Evolutionary conservation across 1,140 invertebrate species (phyloP), one percentile per base, ranked within the genome.

Genomic region (Zaprionus camerounensis): DNA sequence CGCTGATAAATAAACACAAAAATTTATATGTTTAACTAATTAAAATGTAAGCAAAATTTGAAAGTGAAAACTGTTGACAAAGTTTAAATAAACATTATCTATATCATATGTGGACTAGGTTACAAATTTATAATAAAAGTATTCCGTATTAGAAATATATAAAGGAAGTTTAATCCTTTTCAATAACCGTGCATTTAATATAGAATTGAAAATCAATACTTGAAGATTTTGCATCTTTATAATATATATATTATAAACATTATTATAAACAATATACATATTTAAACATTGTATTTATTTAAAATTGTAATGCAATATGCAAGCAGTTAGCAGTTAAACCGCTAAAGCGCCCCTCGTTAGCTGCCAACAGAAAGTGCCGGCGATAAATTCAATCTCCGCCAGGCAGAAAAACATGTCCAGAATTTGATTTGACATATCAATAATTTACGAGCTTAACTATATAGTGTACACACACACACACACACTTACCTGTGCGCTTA

Each of bases 341-440:
- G 51, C 53, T 53, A 2, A 24, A 28, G 22, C 68, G 5, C 1
- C 46, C 28, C 68, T 71, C 66, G 66, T 69, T 77, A 64, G 51
- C 69, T 67, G 62, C 49, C 73, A 51, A 46, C 49, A 66, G 38
- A 78, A 80, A 78, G 78, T 78, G 81, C 71, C 15, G 44, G 65
- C 65, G 51, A 84, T 88, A 88, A 88, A 84, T 87, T 76, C 73
- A 28, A 38, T 28, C 17, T 85, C 53, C 12, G 46, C 22, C 67
- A 56, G 69, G 67, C 71, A 46, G 46, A 83, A 78, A 78, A 73
- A 78, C 76, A 56, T 74, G 75, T 62, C 56, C 65, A 78, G 78
- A 78, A 87, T 87, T 88, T 87, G 84, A 87, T 87, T 88, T 88
- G 84, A 81, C 84, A 88, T 76, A 81, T 84, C 81, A 83, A 87